Conservation (phyloP, 1,140 invertebrate genomes). For the Drosophila watanabei region DNA sequence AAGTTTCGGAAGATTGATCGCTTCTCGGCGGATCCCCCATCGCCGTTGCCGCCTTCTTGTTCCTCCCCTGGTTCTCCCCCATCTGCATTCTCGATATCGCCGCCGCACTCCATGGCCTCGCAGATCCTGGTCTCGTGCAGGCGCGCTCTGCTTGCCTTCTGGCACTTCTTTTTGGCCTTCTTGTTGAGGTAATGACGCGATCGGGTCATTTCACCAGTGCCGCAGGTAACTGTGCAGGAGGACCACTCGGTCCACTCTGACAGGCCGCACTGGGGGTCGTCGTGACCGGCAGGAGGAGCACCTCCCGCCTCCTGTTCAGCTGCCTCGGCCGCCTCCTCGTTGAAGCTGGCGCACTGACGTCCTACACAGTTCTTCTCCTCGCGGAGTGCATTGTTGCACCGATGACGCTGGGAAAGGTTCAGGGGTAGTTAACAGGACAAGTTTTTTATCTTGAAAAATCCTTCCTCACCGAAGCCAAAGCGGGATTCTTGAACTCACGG, state of each 20-base stretch:
- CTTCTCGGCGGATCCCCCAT: slow-evolving; percentile 40
- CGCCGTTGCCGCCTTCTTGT: slow-evolving; percentile 33
- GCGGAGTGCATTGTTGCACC: slow-evolving; percentile 87
- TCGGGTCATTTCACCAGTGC: slow-evolving; percentile 64
- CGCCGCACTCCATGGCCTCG: slow-evolving; percentile 73
- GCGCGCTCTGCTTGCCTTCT: slow-evolving; percentile 69
- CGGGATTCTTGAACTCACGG: slow-evolving; percentile 87
- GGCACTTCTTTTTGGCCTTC: slow-evolving; percentile 80
- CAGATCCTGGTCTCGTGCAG: slow-evolving; percentile 68
- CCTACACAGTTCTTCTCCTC: slow-evolving; percentile 87
- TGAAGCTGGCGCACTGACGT: slow-evolving; percentile 86
- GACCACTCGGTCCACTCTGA: slow-evolving; percentile 92
- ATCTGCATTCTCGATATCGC: slow-evolving; percentile 60
- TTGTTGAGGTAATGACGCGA: slow-evolving; percentile 72
- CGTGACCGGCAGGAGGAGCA: slow-evolving; percentile 9
- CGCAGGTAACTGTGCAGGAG: slow-evolving; percentile 90
- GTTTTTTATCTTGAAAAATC: slow-evolving; percentile 39
- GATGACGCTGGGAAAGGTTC: slow-evolving; percentile 55
- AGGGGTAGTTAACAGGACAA: no score
- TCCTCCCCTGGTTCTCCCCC: slow-evolving; percentile 25
- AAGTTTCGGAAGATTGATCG: slow-evolving; percentile 74
- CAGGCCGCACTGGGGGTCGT: slow-evolving; percentile 88
- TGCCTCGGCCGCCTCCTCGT: slow-evolving; percentile 66
- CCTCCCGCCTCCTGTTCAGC: slow-evolving; percentile 40
- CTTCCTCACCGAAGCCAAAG: slow-evolving; percentile 80